A percentile compares a stretch with the other conserved stretches of the same genome.
Evolutionary conservation across 2,113 vertebrate genomes (phyloP).

Genomic region (Dasyornis broadbenti): DNA sequence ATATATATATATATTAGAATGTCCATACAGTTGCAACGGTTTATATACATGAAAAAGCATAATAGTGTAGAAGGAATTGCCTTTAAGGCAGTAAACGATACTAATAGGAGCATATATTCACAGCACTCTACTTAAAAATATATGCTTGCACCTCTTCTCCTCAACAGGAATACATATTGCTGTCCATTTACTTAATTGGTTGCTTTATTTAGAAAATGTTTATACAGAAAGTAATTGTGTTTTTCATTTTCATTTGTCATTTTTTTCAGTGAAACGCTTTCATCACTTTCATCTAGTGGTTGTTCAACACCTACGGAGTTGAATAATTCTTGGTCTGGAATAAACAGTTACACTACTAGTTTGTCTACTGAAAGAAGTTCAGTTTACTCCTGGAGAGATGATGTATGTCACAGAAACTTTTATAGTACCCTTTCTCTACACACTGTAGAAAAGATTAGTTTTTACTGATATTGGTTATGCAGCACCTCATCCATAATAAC

Average conservation of each 20-base stretch:
- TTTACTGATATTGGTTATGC: neutral
- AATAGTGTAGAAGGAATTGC: neutral
- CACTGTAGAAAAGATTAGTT: neutral
- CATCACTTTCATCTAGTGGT: slow-evolving; percentile 49
- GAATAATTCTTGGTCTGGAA: slow-evolving; percentile 71
- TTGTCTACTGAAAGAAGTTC: slow-evolving; percentile 83
- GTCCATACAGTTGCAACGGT: neutral
- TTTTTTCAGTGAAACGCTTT: slow-evolving; percentile 55
- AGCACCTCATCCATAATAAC: neutral
- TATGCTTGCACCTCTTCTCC: neutral
- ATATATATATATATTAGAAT: neutral
- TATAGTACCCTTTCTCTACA: neutral
- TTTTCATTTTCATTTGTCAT: neutral
- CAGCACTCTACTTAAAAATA: neutral
- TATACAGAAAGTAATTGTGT: neutral
- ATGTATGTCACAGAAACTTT: slow-evolving; percentile 66
- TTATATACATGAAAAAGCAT: neutral
- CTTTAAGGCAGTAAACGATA: neutral
- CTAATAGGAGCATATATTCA: neutral
- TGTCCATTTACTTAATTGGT: neutral
- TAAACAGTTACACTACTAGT: slow-evolving; percentile 69
- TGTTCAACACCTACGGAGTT: slow-evolving; percentile 47
- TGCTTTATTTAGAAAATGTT: neutral
- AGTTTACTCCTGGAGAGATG: slow-evolving; percentile 83
- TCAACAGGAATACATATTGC: neutral